Evolutionary conservation across 2,888 invertebrate genomes (phyloP).

Genomic region (Copidosoma aretas): DNA sequence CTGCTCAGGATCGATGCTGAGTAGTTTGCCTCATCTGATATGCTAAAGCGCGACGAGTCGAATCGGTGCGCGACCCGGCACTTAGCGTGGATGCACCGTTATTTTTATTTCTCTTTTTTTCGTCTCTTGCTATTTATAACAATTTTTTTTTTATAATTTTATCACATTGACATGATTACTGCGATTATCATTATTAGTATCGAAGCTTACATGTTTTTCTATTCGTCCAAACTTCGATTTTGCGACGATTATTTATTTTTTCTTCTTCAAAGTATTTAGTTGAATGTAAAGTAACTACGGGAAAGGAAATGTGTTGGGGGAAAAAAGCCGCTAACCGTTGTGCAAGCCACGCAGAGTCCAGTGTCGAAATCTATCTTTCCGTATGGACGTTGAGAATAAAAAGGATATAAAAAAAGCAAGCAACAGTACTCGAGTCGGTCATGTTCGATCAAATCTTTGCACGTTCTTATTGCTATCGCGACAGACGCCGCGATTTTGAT

Average conservation of each 20-base stretch:
- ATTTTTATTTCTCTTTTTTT: conserved; percentile 21
- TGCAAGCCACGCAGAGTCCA: conserved; percentile 37
- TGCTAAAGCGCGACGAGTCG: conserved; percentile 19
- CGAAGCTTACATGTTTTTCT: conserved; percentile 17
- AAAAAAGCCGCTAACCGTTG: conserved; percentile 16
- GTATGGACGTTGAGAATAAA: not conserved
- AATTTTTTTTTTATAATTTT: too few species aligned
- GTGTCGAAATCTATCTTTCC: conserved; percentile 34
- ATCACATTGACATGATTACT: too few species aligned
- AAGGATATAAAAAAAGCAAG: not conserved
- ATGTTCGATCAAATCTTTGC: conserved; percentile 48
- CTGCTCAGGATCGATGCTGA: not conserved
- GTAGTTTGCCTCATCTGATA: not conserved
- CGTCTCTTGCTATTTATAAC: too few species aligned
- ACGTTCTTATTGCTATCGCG: conserved; percentile 55
- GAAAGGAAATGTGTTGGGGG: too few species aligned
- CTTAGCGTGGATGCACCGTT: conserved; percentile 37
- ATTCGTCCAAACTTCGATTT: conserved; percentile 30
- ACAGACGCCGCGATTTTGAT: conserved; percentile 45
- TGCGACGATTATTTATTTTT: conserved; percentile 27
- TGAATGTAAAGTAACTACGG: conserved; percentile 19
- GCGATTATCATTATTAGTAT: too few species aligned
- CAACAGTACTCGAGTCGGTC: conserved; percentile 26
- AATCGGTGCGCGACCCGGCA: conserved; percentile 30
- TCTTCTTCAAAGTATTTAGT: conserved; percentile 31